These are phyloP conservation scores for Argentina silus DNA, from an alignment of 2,797 vertebrate species.

Conservation along the genomic window DNA sequence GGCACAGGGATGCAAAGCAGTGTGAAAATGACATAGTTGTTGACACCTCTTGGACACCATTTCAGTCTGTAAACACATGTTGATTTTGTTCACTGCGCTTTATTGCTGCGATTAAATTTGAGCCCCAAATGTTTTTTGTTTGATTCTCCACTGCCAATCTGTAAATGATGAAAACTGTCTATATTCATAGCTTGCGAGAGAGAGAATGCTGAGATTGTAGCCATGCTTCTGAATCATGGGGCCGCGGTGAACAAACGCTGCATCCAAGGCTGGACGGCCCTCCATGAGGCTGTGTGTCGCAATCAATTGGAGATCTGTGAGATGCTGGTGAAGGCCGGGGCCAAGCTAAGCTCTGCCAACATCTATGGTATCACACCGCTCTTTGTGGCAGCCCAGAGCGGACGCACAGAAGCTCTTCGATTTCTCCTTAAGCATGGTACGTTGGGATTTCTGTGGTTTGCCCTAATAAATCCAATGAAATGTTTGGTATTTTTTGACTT, in stretches of 20 bases:
- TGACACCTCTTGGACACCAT: too few relatives aligned
- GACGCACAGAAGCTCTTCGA: slow-evolving; percentile 76
- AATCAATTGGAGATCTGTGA: slow-evolving; percentile 81
- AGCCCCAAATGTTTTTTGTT: background rate
- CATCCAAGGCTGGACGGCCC: slow-evolving; percentile 80
- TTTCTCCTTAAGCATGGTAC: slow-evolving; percentile 82
- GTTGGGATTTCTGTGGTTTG: background rate
- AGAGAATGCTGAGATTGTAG: slow-evolving; percentile 74
- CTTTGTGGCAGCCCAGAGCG: slow-evolving; percentile 86
- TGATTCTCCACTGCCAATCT: background rate
- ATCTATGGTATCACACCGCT: slow-evolving; percentile 83
- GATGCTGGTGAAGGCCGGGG: slow-evolving; percentile 80
- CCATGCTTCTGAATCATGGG: slow-evolving; percentile 76
- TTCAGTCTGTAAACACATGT: too few relatives aligned
- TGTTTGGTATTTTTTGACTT: too few relatives aligned
- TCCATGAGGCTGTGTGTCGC: slow-evolving; percentile 83
- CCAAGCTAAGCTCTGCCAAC: slow-evolving; percentile 78
- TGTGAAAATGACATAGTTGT: too few relatives aligned
- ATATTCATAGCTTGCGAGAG: slow-evolving; percentile 80
- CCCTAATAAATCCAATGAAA: too few relatives aligned
- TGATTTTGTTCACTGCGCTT: too few relatives aligned
- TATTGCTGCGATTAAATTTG: too few relatives aligned
- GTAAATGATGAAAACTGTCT: too few relatives aligned
- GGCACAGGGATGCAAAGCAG: too few relatives aligned
- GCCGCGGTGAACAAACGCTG: slow-evolving; percentile 82